Conservation (phyloP, 1,140 invertebrate species). For the Magallana angulata region DNA sequence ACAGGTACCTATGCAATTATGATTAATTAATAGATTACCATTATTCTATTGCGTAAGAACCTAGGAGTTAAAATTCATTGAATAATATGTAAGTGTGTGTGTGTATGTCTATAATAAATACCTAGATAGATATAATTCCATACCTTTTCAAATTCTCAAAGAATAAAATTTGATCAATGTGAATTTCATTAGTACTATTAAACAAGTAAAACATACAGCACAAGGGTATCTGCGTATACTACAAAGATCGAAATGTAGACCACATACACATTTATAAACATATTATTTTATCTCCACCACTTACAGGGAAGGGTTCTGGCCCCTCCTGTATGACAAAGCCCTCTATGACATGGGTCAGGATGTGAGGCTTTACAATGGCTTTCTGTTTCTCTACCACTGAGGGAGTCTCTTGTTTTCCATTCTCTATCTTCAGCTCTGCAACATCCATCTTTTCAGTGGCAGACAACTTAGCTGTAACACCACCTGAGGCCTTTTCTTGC, state of each 20-base stretch:
- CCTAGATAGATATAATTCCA: too few relatives aligned
- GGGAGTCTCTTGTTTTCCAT: constrained; percentile 17
- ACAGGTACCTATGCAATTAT: too few relatives aligned
- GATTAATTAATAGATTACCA: too few relatives aligned
- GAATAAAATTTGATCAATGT: too few relatives aligned
- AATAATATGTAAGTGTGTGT: too few relatives aligned
- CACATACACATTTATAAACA: not conserved
- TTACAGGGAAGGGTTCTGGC: constrained; percentile 89
- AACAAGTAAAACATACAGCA: too few relatives aligned
- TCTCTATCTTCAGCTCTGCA: not conserved
- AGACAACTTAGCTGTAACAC: not conserved
- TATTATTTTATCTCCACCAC: constrained; percentile 68
- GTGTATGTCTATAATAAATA: too few relatives aligned
- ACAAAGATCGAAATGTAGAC: not conserved
- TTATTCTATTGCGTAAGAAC: too few relatives aligned
- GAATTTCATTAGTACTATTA: too few relatives aligned
- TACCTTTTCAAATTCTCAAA: too few relatives aligned
- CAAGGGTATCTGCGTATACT: too few relatives aligned
- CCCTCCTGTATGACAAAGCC: constrained; percentile 97
- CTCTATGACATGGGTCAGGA: constrained; percentile 97
- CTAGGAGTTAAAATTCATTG: too few relatives aligned
- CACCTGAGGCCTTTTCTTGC: not conserved
- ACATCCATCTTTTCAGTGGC: not conserved
- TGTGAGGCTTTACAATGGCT: constrained; percentile 94
- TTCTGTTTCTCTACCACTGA: constrained; percentile 74